Evolutionary conservation across 2,888 invertebrate genomes (phyloP), one percentile per base, ranked within the genome.

Genomic region (Ophonus ardosiacus): DNA sequence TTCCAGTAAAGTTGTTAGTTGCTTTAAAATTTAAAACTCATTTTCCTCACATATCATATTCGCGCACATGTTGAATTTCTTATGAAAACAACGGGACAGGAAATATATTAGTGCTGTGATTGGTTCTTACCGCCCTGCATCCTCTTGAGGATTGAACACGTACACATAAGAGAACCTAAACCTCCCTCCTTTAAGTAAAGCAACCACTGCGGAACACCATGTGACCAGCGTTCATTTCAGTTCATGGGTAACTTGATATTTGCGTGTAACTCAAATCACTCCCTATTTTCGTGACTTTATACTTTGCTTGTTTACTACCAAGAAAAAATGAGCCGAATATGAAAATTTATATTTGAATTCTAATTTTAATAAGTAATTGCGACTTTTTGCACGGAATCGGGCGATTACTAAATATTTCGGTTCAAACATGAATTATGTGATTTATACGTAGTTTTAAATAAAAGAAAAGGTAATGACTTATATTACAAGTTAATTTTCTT

Each of bases 241-340:
- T 31, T 31, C 78, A 78, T 57, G 78, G 78, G 78, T 78, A 78
- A 78, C 78, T 78, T 78, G 78, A 78, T 78, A 78, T 78, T 78
- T 78, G 78, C 78, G 78, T 78, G 78, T 38, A 78, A 78, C 78
- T n/a, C 51, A 51, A 78, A 57, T 78, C 56, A n/a, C 21, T 56
- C 10, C 56, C 57, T 21, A 57, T 57, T 78, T 78, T 57, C 78
- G 78, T 78, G 78, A 78, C 51, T 78, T 78, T 78, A 74, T 17
- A 13, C 40, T 21, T 74, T 18, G 74, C 43, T 43, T 21, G 17
- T 56, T 74, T 56, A 63, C 5, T 78, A 57, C n/a, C 13, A n/a
- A 57, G 24, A 78, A 78, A 78, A 78, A 78, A 78, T 57, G 21
- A n/a, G 56, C 51, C 18, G 43, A 76, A 56, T 56, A 56, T 51